These are phyloP conservation scores for Gastracanthus pulcherrimus DNA, from an alignment of 2,888 invertebrate genomes.

Conservation along the genomic window DNA sequence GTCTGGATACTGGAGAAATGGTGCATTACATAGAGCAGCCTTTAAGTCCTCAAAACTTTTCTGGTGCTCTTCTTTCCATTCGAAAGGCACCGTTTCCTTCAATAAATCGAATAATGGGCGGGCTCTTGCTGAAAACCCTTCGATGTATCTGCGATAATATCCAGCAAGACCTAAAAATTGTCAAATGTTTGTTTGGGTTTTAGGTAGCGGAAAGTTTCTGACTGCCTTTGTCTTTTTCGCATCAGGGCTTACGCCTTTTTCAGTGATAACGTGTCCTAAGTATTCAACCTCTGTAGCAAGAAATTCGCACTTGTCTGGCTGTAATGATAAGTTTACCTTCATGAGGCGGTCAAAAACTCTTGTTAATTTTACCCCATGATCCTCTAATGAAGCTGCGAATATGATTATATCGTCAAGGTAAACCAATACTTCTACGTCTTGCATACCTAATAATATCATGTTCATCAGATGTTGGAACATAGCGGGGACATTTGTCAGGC, in stretches of 20 bases:
- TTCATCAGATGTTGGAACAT: slow-evolving; percentile 12
- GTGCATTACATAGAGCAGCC: neutral
- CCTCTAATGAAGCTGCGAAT: neutral
- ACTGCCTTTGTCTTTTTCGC: too few species aligned
- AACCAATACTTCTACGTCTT: neutral
- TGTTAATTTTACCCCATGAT: neutral
- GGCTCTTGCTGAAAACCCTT: neutral
- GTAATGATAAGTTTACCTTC: neutral
- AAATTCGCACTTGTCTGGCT: too few species aligned
- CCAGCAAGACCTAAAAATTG: slow-evolving; percentile 13
- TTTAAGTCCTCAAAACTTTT: too few species aligned
- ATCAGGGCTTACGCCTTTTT: neutral
- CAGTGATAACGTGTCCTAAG: neutral
- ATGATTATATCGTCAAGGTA: slow-evolving; percentile 25
- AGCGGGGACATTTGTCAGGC: slow-evolving; percentile 4
- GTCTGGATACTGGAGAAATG: neutral
- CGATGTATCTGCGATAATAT: neutral
- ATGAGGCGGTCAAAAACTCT: neutral
- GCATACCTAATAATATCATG: neutral
- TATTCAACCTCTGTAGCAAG: neutral
- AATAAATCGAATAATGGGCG: neutral
- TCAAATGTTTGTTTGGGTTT: neutral
- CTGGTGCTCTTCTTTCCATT: too few species aligned
- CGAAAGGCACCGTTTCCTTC: neutral
- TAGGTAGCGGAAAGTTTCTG: neutral